A percentile compares a stretch with the other conserved stretches of the same genome.
These are phyloP conservation scores for Hemicentrotus pulcherrimus DNA, from an alignment of 35 echinoderm and acorn worm species.

Conservation along the genomic window DNA sequence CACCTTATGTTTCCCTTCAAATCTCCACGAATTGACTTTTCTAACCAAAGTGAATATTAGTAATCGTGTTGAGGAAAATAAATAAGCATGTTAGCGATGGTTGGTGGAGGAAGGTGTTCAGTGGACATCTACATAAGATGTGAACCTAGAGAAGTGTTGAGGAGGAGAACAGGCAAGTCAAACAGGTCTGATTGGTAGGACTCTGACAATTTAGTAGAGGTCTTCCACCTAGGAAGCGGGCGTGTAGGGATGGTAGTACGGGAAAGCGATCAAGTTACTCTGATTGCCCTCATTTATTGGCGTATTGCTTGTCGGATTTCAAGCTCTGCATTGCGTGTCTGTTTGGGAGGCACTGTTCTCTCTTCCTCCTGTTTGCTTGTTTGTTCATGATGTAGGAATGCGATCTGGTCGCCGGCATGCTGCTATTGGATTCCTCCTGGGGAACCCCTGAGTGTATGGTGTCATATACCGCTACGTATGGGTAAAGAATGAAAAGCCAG, in stretches of 20 bases:
- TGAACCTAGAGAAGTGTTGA: no score
- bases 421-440: not conserved
- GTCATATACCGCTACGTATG: not conserved
- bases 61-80: no score
- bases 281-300: not conserved
- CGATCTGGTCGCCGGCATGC: not conserved
- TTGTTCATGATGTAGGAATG: constrained; percentile 9
- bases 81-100: no score
- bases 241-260: not conserved
- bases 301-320: not conserved
- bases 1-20: no score
- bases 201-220: not conserved
- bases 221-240: not conserved
- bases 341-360: not conserved
- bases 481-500: not conserved
- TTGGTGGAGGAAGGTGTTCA: no score
- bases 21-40: no score
- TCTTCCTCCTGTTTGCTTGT: not conserved
- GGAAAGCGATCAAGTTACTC: not conserved
- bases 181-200: no score
- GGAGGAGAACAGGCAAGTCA: no score
- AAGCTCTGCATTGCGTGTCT: not conserved
- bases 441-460: not conserved
- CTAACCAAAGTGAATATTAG: no score
- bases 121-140: no score